These are phyloP conservation scores for Amiota minor DNA, from an alignment of 2,888 invertebrate species.

Conservation along the genomic window DNA sequence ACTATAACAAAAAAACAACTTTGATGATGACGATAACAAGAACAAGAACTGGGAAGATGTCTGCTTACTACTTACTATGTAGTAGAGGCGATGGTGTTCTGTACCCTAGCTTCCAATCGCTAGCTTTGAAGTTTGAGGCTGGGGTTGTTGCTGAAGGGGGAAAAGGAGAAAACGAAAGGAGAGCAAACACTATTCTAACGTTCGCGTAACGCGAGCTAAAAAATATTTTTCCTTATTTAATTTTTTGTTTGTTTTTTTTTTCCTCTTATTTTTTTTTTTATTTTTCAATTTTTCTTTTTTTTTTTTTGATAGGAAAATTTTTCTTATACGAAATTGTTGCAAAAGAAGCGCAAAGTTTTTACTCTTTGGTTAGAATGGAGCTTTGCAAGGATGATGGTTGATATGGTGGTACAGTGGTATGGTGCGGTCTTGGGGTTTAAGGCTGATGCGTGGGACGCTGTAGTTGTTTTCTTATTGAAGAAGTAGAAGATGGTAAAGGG, in stretches of 20 bases:
- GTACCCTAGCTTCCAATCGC: neutral
- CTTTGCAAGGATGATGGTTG: no score
- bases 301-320: slow-evolving; percentile 48
- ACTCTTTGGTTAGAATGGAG: slow-evolving; percentile 11
- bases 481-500: neutral
- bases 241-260: neutral
- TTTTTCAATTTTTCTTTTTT: slow-evolving; percentile 2
- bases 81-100: no score
- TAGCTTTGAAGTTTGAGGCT: neutral
- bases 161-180: neutral
- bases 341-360: slow-evolving; percentile 11
- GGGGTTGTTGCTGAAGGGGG: neutral
- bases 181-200: slow-evolving; percentile 65
- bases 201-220: slow-evolving; percentile 59
- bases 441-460: neutral
- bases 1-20: slow-evolving; percentile 49
- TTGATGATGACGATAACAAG: slow-evolving; percentile 27
- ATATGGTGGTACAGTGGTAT: neutral
- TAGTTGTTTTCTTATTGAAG: slow-evolving; percentile 7
- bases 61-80: no score
- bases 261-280: neutral
- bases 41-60: slow-evolving; percentile 10
- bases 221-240: slow-evolving; percentile 59
- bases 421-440: no score
- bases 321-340: slow-evolving; percentile 48